Conservation (phyloP, 1,140 invertebrate species). For the Pseudomyrmex flavicornis region DNA sequence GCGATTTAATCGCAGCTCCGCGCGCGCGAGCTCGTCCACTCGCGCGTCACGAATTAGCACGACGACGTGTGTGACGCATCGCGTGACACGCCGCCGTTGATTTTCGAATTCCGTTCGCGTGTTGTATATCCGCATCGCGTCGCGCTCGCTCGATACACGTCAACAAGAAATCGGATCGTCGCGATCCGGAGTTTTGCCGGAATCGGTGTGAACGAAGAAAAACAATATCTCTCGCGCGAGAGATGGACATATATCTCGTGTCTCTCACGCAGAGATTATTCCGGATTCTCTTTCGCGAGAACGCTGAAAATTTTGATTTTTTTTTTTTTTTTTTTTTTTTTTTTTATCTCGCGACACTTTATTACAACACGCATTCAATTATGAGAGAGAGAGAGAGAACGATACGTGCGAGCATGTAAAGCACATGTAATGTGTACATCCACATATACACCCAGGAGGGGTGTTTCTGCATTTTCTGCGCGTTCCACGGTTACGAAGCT, state of each 20-base stretch:
- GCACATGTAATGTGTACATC: slow-evolving; percentile 11
- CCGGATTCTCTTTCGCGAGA: neutral
- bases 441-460: too few species aligned
- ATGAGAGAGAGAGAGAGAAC: neutral
- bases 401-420: slow-evolving; percentile 48
- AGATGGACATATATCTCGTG: too few species aligned
- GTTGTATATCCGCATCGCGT: neutral
- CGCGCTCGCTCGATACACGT: too few species aligned
- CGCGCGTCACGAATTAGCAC: slow-evolving; percentile 42
- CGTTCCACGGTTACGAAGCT: slow-evolving; percentile 22
- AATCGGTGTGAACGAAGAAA: neutral
- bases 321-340: too few species aligned
- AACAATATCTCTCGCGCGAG: neutral
- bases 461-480: neutral
- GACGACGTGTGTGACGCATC: slow-evolving; percentile 21
- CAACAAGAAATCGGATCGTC: neutral
- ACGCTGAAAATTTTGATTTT: too few species aligned
- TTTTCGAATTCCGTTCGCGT: slow-evolving; percentile 58
- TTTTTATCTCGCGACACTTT: slow-evolving; percentile 67
- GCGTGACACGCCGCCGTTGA: slow-evolving; percentile 24
- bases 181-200: neutral
- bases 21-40: slow-evolving; percentile 27
- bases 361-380: slow-evolving; percentile 60
- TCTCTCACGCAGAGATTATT: neutral
- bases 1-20: slow-evolving; percentile 79